Conservation (phyloP, 2,113 vertebrate species). For the Abramis brama region DNA sequence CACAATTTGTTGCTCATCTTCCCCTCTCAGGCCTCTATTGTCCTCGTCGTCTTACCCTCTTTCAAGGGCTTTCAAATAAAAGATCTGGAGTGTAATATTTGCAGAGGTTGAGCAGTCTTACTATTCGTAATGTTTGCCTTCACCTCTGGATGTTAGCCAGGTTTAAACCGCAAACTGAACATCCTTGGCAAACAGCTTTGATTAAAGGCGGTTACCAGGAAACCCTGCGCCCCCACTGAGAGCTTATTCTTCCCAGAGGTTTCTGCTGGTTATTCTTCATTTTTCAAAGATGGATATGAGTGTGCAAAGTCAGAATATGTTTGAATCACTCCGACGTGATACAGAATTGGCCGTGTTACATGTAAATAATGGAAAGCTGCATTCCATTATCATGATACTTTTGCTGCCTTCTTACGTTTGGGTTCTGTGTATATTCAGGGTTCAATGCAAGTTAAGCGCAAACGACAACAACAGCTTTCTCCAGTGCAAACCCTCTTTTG, state of each 20-base stretch:
- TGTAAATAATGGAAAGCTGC: not conserved
- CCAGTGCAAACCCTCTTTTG: too few species aligned
- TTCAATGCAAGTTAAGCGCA: not conserved
- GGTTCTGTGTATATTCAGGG: not conserved
- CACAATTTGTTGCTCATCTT: not conserved
- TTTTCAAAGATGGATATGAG: not conserved
- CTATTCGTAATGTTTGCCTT: conserved; percentile 14
- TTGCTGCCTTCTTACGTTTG: not conserved
- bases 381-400: not conserved
- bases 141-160: not conserved
- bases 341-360: not conserved
- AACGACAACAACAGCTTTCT: too few species aligned
- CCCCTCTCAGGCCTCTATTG: conserved; percentile 10
- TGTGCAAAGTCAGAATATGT: conserved; percentile 1
- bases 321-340: not conserved
- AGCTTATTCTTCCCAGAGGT: conserved; percentile 8
- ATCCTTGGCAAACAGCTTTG: conserved; percentile 2
- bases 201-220: conserved; percentile 32
- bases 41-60: not conserved
- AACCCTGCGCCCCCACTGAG: not conserved
- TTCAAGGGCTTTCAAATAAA: conserved; percentile 20
- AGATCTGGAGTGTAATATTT: conserved; percentile 32
- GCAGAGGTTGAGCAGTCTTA: conserved; percentile 1
- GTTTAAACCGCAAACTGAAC: conserved; percentile 3
- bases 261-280: not conserved